Conservation (phyloP, 2,888 invertebrate genomes). For the Cosmia pyralina region DNA sequence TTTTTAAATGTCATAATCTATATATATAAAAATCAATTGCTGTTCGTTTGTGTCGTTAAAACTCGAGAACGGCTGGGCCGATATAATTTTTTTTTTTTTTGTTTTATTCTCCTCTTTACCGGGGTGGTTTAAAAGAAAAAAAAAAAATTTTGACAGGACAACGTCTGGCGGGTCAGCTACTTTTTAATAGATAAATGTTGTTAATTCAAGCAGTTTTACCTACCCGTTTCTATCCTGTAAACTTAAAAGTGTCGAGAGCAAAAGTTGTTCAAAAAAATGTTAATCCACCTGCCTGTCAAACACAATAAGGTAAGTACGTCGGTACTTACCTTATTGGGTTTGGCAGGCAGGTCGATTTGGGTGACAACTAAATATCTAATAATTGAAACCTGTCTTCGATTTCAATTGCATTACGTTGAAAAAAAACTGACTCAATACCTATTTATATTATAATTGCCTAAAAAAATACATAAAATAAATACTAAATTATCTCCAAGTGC, state of each 20-base stretch:
- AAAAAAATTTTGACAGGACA: too few relatives aligned
- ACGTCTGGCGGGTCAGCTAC: too few relatives aligned
- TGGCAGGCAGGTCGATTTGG: background rate
- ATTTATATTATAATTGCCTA: background rate
- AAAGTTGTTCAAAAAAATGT: background rate
- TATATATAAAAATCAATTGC: too few relatives aligned
- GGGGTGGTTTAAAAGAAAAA: too few relatives aligned
- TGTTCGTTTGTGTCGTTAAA: too few relatives aligned
- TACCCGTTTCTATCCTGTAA: background rate
- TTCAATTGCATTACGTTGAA: background rate
- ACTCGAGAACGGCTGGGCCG: too few relatives aligned
- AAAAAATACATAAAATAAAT: background rate
- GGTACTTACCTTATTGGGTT: background rate
- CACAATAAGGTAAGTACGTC: too few relatives aligned
- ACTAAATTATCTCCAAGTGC: constrained; percentile 23
- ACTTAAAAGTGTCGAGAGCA: background rate
- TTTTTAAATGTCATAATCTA: background rate
- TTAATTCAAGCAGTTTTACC: background rate
- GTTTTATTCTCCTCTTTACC: too few relatives aligned
- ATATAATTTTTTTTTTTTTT: too few relatives aligned
- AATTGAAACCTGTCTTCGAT: too few relatives aligned
- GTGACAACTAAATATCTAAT: too few relatives aligned
- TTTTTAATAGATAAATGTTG: background rate
- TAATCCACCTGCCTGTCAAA: too few relatives aligned
- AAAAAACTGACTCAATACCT: background rate